Conservation (phyloP, 64 coral and sea anemone species). For the Exaiptasia diaphana region DNA sequence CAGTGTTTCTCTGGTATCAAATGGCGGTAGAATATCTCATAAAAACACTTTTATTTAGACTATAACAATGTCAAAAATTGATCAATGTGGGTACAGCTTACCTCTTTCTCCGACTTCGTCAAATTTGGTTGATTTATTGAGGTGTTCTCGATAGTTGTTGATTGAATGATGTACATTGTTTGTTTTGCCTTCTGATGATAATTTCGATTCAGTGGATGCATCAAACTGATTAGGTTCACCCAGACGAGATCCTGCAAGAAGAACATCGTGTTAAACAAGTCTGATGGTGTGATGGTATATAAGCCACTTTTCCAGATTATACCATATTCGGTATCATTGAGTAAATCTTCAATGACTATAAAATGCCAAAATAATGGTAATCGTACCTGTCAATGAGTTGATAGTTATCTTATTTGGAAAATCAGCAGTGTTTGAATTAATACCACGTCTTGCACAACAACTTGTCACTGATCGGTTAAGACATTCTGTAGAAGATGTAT, state of each 20-base stretch:
- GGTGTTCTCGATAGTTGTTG: conserved; percentile 37
- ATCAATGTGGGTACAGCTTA: too few species aligned
- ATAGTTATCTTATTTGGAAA: conserved; percentile 80
- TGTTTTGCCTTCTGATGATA: not conserved
- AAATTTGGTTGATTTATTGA: conserved; percentile 53
- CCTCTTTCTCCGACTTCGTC: not conserved
- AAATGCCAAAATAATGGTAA: too few species aligned
- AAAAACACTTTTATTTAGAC: too few species aligned
- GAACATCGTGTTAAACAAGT: not conserved
- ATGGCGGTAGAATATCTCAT: too few species aligned
- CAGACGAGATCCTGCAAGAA: not conserved
- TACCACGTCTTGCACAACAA: conserved; percentile 58
- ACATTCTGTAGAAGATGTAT: conserved; percentile 54
- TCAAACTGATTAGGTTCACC: conserved; percentile 12
- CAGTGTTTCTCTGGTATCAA: too few species aligned
- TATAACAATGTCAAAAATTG: too few species aligned
- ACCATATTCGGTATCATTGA: too few species aligned
- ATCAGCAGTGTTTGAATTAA: conserved; percentile 53
- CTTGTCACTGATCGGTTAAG: conserved; percentile 38
- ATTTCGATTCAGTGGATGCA: not conserved
- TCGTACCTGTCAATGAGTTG: conserved; percentile 65
- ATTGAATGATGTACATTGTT: conserved; percentile 50
- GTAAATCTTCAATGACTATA: too few species aligned
- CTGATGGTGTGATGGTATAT: too few species aligned
- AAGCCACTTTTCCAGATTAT: too few species aligned